Base-by-base conservation (phyloP, 2,888 invertebrate genomes). In the Andricus quercusramuli region DNA sequence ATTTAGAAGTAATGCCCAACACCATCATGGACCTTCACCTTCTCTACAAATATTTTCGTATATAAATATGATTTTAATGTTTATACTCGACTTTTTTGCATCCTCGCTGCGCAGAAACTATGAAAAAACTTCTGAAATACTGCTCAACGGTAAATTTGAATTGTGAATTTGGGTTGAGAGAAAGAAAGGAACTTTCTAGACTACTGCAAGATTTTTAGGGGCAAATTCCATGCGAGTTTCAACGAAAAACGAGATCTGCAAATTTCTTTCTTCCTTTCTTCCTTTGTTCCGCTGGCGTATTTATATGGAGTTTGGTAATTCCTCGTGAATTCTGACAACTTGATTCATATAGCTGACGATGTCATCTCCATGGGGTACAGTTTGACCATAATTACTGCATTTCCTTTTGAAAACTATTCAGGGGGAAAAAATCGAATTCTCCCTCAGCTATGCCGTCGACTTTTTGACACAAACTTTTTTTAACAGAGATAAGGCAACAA, bases 151-250 rank as follows among this genome's bases (percentile, higher is more conserved):
- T 59, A 15, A 62, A 59, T 15, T 6, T 44, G 47, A 70, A 70
- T 17, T 44, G 44, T 15, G 47, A n/a, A 17, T 51, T 70, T n/a
- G 25, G 32, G 29, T 29, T 32, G 2, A 65, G 6, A 32, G 20
- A 65, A 32, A 65, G 65, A 37, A 17, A 5, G 32, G 77, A 74
- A 47, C 77, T 78, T 20, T 80, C 79, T 44, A 79, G 64, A 68
- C 47, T 25, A 62, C 68, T 47, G 32, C 44, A 44, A 44, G 44
- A 11, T 44, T 15, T 44, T 13, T 44, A 44, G 1, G 8, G 13
- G 11, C 76, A 77, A 79, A 59, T 80, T n/a, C 81, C 82, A 47
- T 17, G 17, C 13, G 83, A 84, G 47, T 84, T 82, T 56, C 77
- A 83, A 64, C 70, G 79, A 15, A 82, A 68, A 25, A 77, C 80